Evolutionary conservation across 1,140 invertebrate genomes (phyloP).

Genomic region (Phymastichus coffea): DNA sequence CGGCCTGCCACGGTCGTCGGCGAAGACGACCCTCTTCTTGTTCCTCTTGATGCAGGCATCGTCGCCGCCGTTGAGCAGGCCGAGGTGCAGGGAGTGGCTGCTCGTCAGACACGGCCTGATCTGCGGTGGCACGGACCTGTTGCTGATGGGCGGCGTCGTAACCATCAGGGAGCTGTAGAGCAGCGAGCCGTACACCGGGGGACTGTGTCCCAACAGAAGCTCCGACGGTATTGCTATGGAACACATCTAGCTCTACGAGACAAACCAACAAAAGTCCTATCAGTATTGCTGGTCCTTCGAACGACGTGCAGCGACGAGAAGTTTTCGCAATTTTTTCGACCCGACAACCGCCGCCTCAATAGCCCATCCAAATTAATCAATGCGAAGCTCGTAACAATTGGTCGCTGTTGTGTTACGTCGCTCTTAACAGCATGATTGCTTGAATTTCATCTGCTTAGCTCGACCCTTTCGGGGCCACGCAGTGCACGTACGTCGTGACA

Average conservation of each 20-base stretch:
- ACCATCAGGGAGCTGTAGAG: constrained; percentile 49
- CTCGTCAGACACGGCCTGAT: constrained; percentile 49
- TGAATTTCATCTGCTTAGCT: neutral
- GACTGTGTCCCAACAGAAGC: constrained; percentile 48
- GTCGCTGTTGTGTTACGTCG: neutral
- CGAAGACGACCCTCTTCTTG: constrained; percentile 91
- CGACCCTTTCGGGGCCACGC: neutral
- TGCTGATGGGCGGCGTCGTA: constrained; percentile 43
- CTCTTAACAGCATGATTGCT: neutral
- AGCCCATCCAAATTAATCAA: neutral
- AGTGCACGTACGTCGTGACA: too few species aligned
- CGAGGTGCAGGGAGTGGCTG: constrained; percentile 40
- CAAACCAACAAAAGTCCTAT: neutral
- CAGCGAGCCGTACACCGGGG: constrained; percentile 46
- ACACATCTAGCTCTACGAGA: constrained; percentile 55
- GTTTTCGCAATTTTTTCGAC: too few species aligned
- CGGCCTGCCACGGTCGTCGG: constrained; percentile 85
- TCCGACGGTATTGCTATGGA: constrained; percentile 53
- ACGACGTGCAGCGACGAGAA: too few species aligned
- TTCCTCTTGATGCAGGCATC: constrained; percentile 39
- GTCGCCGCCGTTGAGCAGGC: constrained; percentile 34
- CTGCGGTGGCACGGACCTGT: constrained; percentile 44
- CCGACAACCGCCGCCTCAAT: neutral
- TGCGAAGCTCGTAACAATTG: neutral
- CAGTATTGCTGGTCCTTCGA: too few species aligned